phyloP scores from a whole-genome alignment of 1,140 invertebrate genomes.

The Pygmarrhopalites habei region DNA sequence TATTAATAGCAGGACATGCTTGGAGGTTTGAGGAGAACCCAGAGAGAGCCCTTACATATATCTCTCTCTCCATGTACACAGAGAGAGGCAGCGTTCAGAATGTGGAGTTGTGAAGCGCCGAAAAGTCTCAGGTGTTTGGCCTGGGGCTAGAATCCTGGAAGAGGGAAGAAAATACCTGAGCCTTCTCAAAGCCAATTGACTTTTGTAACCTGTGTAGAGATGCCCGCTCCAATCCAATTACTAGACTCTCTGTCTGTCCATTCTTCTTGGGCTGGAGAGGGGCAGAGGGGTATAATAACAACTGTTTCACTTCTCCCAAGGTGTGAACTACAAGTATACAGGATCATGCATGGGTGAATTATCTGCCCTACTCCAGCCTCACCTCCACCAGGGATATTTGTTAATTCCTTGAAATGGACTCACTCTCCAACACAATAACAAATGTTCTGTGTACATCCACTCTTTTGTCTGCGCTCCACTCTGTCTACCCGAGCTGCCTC shows the following conservation, averaged over 20 bases:
- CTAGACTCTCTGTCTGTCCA: background rate
- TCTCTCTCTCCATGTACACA: background rate
- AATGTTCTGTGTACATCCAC: background rate
- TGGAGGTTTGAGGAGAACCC: background rate
- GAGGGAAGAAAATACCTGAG: conserved; percentile 12
- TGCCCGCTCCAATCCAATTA: conserved; percentile 32
- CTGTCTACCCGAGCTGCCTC: conserved; percentile 1
- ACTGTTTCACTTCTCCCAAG: background rate
- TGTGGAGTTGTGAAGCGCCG: conserved; percentile 25
- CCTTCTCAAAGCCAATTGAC: conserved; percentile 31
- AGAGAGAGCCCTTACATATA: background rate
- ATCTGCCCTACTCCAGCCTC: background rate
- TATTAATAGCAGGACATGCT: conserved; percentile 24
- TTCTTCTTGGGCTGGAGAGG: background rate
- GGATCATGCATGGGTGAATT: background rate
- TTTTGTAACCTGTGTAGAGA: conserved; percentile 31
- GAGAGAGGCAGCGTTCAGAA: background rate
- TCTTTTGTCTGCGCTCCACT: conserved; percentile 2
- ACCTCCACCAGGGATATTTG: background rate
- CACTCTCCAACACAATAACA: background rate
- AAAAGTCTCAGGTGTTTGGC: conserved; percentile 38
- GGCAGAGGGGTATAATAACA: background rate
- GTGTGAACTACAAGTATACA: background rate
- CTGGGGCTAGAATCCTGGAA: conserved; percentile 13
- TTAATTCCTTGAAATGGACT: background rate